Conservation (phyloP, 2,113 vertebrate genomes). For the Symphodus melops region DNA sequence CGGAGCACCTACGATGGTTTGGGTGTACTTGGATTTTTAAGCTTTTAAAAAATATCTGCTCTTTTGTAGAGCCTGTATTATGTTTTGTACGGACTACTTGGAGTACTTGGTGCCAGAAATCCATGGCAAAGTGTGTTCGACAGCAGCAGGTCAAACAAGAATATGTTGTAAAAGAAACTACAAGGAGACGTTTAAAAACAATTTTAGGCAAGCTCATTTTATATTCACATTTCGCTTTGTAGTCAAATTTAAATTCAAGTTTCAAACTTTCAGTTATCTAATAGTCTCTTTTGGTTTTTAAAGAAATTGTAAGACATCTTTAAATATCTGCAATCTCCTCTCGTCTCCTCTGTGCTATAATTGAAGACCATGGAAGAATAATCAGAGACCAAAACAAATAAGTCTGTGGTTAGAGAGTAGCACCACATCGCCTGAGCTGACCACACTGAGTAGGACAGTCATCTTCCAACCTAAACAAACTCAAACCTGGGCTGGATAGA, state of each 20-base stretch:
- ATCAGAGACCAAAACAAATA: constrained; percentile 48
- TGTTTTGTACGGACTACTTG: constrained; percentile 15
- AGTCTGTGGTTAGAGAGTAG: constrained; percentile 28
- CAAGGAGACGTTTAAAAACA: too few relatives aligned
- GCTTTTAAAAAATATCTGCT: neutral
- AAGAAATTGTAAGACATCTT: neutral
- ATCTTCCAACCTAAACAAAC: constrained; percentile 48
- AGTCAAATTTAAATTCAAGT: neutral
- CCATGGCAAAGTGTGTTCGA: constrained; percentile 12
- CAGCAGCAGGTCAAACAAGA: constrained; percentile 5
- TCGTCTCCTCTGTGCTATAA: constrained; percentile 6
- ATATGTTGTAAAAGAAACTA: constrained; percentile 16
- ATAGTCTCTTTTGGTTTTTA: neutral
- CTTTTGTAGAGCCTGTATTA: constrained; percentile 6
- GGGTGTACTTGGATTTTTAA: neutral
- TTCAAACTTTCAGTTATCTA: neutral
- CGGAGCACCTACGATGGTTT: neutral
- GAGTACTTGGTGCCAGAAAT: constrained; percentile 1
- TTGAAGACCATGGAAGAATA: constrained; percentile 34
- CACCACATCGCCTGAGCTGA: constrained; percentile 40
- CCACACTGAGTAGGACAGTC: constrained; percentile 42
- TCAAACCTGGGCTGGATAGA: constrained; percentile 23
- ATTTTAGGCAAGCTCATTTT: neutral
- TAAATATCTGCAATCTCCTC: constrained; percentile 2
- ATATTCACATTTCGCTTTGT: neutral